A percentile compares a stretch with the other conserved stretches of the same genome.
Evolutionary conservation across 1,140 invertebrate genomes (phyloP).

Genomic region (Micrasema longulum): DNA sequence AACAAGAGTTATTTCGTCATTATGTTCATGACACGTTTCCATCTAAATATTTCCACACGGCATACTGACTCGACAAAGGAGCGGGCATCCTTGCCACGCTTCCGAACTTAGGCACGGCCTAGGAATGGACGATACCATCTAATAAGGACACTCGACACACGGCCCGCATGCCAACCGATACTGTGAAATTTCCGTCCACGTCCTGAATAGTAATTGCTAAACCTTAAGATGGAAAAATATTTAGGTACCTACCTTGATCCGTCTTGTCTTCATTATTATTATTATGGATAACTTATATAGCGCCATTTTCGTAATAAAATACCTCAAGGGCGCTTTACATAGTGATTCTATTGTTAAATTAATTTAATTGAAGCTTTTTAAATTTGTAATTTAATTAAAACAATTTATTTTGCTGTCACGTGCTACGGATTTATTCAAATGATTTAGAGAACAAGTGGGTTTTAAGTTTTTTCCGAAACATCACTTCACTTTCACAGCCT

Average conservation of each 20-base stretch:
- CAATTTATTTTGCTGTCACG: too few species aligned
- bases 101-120: neutral
- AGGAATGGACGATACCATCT: slow-evolving; percentile 16
- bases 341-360: too few species aligned
- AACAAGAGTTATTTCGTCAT: slow-evolving; percentile 4
- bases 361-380: too few species aligned
- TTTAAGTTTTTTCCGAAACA: too few species aligned
- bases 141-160: slow-evolving; percentile 1
- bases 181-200: slow-evolving; percentile 7
- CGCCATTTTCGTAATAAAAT: too few species aligned
- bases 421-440: too few species aligned
- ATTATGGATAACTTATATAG: too few species aligned
- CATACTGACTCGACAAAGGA: neutral
- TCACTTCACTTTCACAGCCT: too few species aligned
- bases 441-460: too few species aligned
- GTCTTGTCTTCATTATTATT: slow-evolving; percentile 5
- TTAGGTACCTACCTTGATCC: neutral
- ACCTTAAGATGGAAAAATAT: neutral
- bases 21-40: slow-evolving; percentile 17
- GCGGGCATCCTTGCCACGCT: neutral
- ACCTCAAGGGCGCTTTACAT: too few species aligned
- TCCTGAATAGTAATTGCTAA: slow-evolving; percentile 8
- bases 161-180: slow-evolving; percentile 1
- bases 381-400: too few species aligned
- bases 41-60: slow-evolving; percentile 17